Conservation (phyloP, 2,888 invertebrate genomes). For the Monoplex corrugatus region DNA sequence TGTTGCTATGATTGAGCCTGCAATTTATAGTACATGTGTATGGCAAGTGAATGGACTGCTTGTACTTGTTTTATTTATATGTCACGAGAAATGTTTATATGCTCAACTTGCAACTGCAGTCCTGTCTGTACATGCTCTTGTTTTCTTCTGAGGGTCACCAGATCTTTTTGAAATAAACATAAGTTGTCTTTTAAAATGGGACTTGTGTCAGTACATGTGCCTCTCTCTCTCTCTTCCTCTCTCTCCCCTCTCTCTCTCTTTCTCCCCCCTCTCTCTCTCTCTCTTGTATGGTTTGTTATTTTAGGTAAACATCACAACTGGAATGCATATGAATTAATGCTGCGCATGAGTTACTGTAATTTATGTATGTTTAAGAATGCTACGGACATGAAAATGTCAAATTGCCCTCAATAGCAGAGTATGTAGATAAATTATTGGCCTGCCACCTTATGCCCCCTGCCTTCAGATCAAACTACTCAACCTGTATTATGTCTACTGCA, state of each 20-base stretch:
- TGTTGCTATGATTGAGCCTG: background rate
- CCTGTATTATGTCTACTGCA: too few species aligned
- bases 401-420: too few species aligned
- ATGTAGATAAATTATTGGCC: too few species aligned
- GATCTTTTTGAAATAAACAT: slow-evolving; percentile 40
- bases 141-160: slow-evolving; percentile 4
- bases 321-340: too few species aligned
- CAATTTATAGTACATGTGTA: background rate
- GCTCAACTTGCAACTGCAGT: slow-evolving; percentile 39
- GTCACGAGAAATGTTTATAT: background rate
- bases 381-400: too few species aligned
- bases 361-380: too few species aligned
- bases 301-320: too few species aligned
- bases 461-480: too few species aligned
- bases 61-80: slow-evolving; percentile 37
- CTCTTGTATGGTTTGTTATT: background rate
- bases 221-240: background rate
- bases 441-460: too few species aligned
- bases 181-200: background rate
- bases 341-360: too few species aligned
- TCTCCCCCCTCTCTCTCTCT: background rate
- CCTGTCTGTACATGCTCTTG: slow-evolving; percentile 33
- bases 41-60: slow-evolving; percentile 31
- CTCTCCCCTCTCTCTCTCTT: background rate
- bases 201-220: background rate